Evolutionary conservation across 2,113 vertebrate species (phyloP).

Genomic region (Rhea pennata): DNA sequence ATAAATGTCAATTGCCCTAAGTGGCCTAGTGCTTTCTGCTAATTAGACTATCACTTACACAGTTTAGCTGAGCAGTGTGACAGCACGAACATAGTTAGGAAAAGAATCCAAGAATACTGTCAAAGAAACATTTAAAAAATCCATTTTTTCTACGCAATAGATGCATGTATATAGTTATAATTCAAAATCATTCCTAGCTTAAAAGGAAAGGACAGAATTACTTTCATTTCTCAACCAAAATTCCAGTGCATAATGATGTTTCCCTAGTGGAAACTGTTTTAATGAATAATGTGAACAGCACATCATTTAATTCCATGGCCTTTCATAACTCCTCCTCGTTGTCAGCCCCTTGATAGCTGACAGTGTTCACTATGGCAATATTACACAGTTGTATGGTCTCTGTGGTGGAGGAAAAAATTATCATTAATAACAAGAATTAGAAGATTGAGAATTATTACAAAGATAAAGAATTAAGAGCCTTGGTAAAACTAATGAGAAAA

Average conservation of each 20-base stretch:
- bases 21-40: slow-evolving; percentile 24
- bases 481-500: background rate
- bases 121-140: background rate
- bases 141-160: background rate
- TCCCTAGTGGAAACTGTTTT: background rate
- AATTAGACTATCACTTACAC: slow-evolving; percentile 1
- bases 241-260: background rate
- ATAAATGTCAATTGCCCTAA: slow-evolving; percentile 25
- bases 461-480: background rate
- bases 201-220: background rate
- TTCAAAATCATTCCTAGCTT: background rate
- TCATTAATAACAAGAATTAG: background rate
- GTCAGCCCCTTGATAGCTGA: background rate
- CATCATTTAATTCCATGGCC: background rate
- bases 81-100: background rate
- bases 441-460: background rate
- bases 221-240: background rate
- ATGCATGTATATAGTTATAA: fast-evolving
- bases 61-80: background rate
- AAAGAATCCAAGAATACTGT: background rate
- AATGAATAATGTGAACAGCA: background rate
- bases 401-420: background rate
- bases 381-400: background rate
- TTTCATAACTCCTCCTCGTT: background rate
- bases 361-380: background rate